Evolutionary conservation across 2,113 vertebrate species (phyloP).

Genomic region (Heterochromis multidens): DNA sequence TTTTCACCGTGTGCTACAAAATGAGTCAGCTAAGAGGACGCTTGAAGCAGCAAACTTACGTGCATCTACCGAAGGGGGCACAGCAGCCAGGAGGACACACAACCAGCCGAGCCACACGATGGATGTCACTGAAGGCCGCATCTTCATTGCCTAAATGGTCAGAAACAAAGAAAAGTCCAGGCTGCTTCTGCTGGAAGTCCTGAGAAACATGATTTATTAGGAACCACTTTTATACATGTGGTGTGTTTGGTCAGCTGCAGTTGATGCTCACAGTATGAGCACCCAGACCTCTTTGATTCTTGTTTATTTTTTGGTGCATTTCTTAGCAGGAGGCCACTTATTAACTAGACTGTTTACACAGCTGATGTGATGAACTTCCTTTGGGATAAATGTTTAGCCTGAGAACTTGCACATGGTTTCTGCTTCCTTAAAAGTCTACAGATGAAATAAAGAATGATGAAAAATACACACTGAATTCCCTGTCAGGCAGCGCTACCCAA

Average conservation of each 20-base stretch:
- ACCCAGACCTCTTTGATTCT: not conserved
- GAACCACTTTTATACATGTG: no score
- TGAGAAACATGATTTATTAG: not conserved
- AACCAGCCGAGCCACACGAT: not conserved
- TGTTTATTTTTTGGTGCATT: not conserved
- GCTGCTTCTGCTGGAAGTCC: not conserved
- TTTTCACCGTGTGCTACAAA: not conserved
- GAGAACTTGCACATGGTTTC: not conserved
- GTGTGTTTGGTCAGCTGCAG: conserved; percentile 37
- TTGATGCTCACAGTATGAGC: not conserved
- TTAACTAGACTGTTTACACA: conserved; percentile 1
- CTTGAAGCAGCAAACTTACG: not conserved
- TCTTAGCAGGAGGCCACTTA: not conserved
- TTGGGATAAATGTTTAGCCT: fast-evolving
- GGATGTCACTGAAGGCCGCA: not conserved
- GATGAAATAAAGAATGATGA: not conserved
- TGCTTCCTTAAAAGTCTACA: not conserved
- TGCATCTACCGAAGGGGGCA: no score
- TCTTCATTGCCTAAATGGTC: not conserved
- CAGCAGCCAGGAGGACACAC: not conserved
- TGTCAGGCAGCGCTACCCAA: not conserved
- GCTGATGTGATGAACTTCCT: not conserved
- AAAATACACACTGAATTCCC: not conserved
- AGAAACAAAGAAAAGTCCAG: not conserved
- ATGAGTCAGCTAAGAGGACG: not conserved